A percentile compares a stretch with the other conserved stretches of the same genome.
These are phyloP conservation scores for Octomys mimax DNA, from an alignment of 2,797 vertebrate species.

Conservation along the genomic window DNA sequence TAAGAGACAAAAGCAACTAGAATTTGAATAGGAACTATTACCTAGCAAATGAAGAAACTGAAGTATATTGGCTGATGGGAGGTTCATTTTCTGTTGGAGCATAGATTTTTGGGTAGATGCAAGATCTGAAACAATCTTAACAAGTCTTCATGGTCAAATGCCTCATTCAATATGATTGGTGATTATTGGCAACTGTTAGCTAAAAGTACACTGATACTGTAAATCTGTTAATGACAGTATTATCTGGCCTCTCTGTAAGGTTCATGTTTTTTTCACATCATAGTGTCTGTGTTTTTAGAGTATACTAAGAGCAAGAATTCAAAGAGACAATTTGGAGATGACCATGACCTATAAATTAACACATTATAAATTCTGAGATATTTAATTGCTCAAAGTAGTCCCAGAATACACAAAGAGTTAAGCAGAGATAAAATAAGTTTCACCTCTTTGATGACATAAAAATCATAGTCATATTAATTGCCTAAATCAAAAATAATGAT, in stretches of 20 bases:
- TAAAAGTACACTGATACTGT: not conserved
- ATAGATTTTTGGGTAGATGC: too few relatives aligned
- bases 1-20: too few relatives aligned
- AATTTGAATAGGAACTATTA: too few relatives aligned
- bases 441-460: not conserved
- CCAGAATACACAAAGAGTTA: not conserved
- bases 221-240: not conserved
- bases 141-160: too few relatives aligned
- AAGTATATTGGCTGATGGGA: not conserved
- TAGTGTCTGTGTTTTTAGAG: not conserved
- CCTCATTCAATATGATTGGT: not conserved
- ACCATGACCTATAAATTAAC: not conserved
- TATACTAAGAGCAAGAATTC: not conserved
- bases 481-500: not conserved
- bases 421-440: not conserved
- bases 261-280: not conserved
- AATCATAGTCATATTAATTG: not conserved
- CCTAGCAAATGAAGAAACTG: too few relatives aligned
- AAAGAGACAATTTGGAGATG: not conserved
- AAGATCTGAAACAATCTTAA: too few relatives aligned
- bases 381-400: not conserved
- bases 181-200: not conserved
- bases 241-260: not conserved
- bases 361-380: not conserved
- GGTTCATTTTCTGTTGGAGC: not conserved